phyloP scores from a whole-genome alignment of 2,888 invertebrate genomes.

The Acanthopleura granulata region DNA sequence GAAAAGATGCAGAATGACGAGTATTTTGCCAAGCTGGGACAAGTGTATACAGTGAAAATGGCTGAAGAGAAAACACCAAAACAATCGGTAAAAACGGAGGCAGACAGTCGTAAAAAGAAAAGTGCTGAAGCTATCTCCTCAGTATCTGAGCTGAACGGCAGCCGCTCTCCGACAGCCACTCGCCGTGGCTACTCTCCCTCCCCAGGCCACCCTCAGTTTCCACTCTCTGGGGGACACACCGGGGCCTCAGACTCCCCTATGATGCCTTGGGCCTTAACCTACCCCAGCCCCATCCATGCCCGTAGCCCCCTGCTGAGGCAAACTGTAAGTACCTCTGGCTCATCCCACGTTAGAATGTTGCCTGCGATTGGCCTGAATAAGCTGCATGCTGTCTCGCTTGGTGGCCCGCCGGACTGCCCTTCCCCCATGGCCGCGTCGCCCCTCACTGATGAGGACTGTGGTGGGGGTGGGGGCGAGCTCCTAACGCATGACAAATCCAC shows the following conservation, averaged over 20 bases:
- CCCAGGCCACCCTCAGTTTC: too few species aligned
- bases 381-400: conserved; percentile 14
- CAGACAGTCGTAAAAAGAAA: background rate
- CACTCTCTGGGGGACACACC: too few species aligned
- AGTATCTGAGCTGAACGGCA: background rate
- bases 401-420: conserved; percentile 14
- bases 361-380: background rate
- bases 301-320: background rate
- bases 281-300: background rate
- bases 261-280: background rate
- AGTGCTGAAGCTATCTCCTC: background rate
- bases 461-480: conserved; percentile 27
- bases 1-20: conserved; percentile 41
- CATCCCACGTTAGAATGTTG: conserved; percentile 11
- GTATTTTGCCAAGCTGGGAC: conserved; percentile 51
- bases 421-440: conserved; percentile 25
- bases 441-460: conserved; percentile 26
- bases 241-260: background rate
- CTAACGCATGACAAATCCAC: conserved; percentile 27
- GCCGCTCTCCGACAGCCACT: background rate
- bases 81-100: background rate
- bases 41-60: conserved; percentile 24
- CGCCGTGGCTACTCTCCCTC: too few species aligned
- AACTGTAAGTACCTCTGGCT: conserved; percentile 4
- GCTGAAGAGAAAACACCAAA: background rate